phyloP scores from a whole-genome alignment of 2,888 invertebrate species.

The Agrotis ipsilon region DNA sequence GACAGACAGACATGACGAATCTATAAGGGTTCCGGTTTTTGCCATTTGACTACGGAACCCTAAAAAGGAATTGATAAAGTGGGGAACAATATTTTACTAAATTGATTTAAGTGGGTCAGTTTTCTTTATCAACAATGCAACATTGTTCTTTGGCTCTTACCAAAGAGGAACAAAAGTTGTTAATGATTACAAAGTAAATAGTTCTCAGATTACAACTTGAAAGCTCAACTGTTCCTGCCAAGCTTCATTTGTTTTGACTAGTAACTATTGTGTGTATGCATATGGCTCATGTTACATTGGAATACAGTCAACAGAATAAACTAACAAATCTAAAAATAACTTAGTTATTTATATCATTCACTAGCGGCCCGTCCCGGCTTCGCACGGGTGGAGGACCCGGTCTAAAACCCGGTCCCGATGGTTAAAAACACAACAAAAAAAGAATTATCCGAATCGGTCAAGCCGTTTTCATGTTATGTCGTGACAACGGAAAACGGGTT shows the following conservation, averaged over 20 bases:
- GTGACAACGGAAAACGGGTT: too few species aligned
- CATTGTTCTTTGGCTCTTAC: not conserved
- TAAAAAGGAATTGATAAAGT: not conserved
- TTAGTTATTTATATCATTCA: not conserved
- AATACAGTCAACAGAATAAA: conserved; percentile 35
- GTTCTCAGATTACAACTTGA: conserved; percentile 10
- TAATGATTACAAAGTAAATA: not conserved
- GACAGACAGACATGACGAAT: too few species aligned
- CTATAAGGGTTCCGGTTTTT: too few species aligned
- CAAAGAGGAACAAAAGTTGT: too few species aligned
- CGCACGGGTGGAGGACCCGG: too few species aligned
- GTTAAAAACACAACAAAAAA: too few species aligned
- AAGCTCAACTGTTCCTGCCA: conserved; percentile 10
- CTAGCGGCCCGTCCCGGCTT: too few species aligned
- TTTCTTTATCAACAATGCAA: not conserved
- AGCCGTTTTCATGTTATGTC: too few species aligned
- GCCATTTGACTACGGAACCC: too few species aligned
- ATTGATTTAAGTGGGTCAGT: not conserved
- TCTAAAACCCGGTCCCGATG: too few species aligned
- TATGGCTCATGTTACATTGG: not conserved
- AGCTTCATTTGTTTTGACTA: conserved; percentile 17
- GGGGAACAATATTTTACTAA: not conserved
- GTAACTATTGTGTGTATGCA: conserved; percentile 18
- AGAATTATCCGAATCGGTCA: too few species aligned
- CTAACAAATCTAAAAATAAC: not conserved